Base-by-base conservation (phyloP, 92 coral and sea anemone genomes). In the Zoanthus sociatus region DNA sequence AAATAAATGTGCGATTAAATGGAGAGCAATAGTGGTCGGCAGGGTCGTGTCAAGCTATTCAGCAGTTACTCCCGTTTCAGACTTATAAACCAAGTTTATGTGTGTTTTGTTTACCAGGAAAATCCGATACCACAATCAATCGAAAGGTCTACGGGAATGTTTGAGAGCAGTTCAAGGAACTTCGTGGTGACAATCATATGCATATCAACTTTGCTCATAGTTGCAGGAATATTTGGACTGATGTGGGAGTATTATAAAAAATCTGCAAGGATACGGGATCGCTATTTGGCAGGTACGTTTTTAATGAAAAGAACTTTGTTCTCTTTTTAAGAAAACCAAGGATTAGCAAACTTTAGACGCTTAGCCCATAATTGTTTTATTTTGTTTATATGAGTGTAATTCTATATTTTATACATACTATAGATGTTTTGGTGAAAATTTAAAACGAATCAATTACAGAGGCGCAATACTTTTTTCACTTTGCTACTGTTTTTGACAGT, bases 141-240 rank as follows among this genome's bases (percentile, higher is more conserved):
- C 33, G 85, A 81, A 11, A 81, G 85, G 17, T 64, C 85, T 45
- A 81, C 75, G 26, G 85, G 85, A 64, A 81, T 81, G 75, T 81
- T 81, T 71, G 63, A 81, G 12, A 47, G 75, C 50, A 20, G 37
- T 12, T 81, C 76, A 10, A 81, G 26, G 12, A 81, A 81, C 85
- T 81, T 81, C 44, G 7, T 81, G 63, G 50, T 17, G 37, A 68
- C 54, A 42, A 63, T 81, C 7, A 50, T 21, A 13, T 64, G 61
- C 16, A 81, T 60, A 10, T 1, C 46, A 20, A 31, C 53, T 42
- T 13, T 64, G 18, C 56, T 81, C 16, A 42, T 79, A 58, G 42
- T 48, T 1, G 84, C 84, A 18, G 84, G 26, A 14, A 3, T 45
- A 13, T 53, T 55, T 1, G 84, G 84, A 13, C 53, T 60, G 58